Conservation (phyloP, 2,888 invertebrate species). For the Deilephila elpenor region DNA sequence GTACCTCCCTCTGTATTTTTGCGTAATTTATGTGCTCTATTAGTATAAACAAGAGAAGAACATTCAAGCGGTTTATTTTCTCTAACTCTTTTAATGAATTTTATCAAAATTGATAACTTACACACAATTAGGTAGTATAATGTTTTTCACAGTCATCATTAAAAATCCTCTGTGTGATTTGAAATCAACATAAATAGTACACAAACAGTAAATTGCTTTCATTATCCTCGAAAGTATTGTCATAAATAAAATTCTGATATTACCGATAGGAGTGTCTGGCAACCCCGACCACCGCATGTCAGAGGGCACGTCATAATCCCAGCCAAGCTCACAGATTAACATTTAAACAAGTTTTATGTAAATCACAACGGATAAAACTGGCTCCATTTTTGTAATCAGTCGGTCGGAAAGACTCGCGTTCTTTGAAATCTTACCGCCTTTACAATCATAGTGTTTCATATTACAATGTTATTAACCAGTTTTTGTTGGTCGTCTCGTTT, state of each 20-base stretch:
- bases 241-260: not conserved
- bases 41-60: too few species aligned
- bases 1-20: too few species aligned
- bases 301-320: constrained; percentile 74
- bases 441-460: constrained; percentile 38
- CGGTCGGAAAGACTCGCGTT: constrained; percentile 49
- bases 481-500: constrained; percentile 2
- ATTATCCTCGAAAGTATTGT: not conserved
- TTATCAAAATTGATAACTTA: too few species aligned
- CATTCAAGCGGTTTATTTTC: too few species aligned
- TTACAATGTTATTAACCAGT: constrained; percentile 35
- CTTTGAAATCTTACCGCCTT: constrained; percentile 55
- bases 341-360: constrained; percentile 84
- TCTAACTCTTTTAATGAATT: too few species aligned
- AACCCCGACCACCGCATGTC: constrained; percentile 49
- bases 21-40: too few species aligned
- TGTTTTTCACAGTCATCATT: too few species aligned
- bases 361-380: constrained; percentile 66
- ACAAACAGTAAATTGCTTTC: too few species aligned
- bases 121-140: too few species aligned
- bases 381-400: constrained; percentile 67
- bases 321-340: constrained; percentile 74
- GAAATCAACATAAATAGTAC: too few species aligned
- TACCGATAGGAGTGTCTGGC: constrained; percentile 17
- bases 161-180: too few species aligned